Base-by-base conservation (phyloP, 2,113 vertebrate species). In the Pseudorhombus dupliciocellatus region DNA sequence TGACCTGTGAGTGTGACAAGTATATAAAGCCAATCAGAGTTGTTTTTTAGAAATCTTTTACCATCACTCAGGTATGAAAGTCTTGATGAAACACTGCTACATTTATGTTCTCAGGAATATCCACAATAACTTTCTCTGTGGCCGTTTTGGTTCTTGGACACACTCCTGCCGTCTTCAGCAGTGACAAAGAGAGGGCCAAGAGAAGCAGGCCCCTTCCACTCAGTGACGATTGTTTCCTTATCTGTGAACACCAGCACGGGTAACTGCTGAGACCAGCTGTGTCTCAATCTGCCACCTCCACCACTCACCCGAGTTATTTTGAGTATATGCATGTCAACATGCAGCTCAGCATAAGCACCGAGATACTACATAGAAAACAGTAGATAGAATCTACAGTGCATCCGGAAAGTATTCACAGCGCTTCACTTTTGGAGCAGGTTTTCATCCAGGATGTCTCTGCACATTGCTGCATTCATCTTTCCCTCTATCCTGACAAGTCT, bases 141-240 rank as follows among this genome's bases (percentile, higher is more conserved):
- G 30, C 25, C 2, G 5, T 28, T 28, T 5, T 28, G 2, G 26
- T 2, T 28, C 26, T 28, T 28, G 10, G 34, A 37, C 10, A 1
- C 34, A 22, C 16, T 22, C 20, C 20, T n/a, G 9, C 21, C 34
- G n/a, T 7, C 11, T 18, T 0, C 20, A 25, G 20, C 37, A 28
- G 53, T 10, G 55, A 14, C 24, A n/a, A n/a, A n/a, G 42, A 25
- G 11, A 1, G 18, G 21, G 16, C 22, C 42, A 6, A 7, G 16
- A 24, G 40, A 16, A 8, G 4, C 14, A 16, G 48, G 12, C 44
- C n/a, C 42, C 1, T 1, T 53, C 46, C 34, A 12, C 26, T 54
- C 4, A 65, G 54, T 2, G 11, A 21, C 9, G 24, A 62, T 56
- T 66, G 5, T 30, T 53, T 56, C 55, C 75, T 83, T 83, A 83